These are phyloP conservation scores for Alca torda DNA, from an alignment of 2,797 vertebrate genomes.

Conservation along the genomic window DNA sequence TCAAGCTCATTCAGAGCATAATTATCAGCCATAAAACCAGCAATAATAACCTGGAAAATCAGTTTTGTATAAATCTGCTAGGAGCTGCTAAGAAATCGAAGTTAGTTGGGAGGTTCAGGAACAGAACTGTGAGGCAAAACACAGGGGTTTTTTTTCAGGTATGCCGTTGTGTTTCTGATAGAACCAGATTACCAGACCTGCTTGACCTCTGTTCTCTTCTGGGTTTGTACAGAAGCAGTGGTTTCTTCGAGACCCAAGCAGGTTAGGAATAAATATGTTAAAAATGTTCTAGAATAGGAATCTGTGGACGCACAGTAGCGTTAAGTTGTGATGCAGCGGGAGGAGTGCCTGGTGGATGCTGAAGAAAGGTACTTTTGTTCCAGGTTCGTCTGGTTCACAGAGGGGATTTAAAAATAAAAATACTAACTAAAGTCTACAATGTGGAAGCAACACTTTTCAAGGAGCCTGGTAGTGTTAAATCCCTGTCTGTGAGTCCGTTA, in stretches of 20 bases:
- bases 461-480: background rate
- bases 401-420: conserved; percentile 28
- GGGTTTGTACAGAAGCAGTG: background rate
- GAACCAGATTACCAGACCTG: background rate
- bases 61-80: background rate
- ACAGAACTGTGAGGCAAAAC: background rate
- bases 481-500: background rate
- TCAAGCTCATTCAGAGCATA: background rate
- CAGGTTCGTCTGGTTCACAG: conserved; percentile 11
- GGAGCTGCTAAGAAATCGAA: background rate
- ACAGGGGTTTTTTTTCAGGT: background rate
- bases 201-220: background rate
- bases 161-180: background rate
- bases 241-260: background rate
- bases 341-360: background rate
- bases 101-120: background rate
- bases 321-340: background rate
- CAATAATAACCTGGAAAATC: background rate
- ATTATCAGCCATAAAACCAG: background rate
- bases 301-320: background rate
- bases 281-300: no score
- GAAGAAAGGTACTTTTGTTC: background rate
- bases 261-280: background rate
- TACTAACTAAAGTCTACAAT: background rate
- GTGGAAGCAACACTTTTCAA: background rate